A percentile compares a stretch with the other conserved stretches of the same genome.
Conservation (phyloP, 2,797 vertebrate genomes). For the Cyprinella venusta region DNA sequence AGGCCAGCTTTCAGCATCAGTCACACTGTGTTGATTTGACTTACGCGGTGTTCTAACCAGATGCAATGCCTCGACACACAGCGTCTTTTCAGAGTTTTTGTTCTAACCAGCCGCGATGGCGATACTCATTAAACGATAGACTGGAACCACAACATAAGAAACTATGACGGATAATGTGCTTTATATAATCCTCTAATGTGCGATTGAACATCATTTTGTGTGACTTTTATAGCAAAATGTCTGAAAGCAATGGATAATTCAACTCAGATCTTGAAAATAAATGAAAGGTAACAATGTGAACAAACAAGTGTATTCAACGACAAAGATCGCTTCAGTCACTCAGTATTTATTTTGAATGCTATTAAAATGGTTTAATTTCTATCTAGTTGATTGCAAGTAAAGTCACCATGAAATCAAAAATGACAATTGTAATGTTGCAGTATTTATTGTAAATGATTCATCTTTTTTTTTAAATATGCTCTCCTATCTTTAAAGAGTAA, state of each 20-base stretch:
- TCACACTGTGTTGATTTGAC: background rate
- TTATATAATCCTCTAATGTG: background rate
- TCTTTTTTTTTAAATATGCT: too few relatives aligned
- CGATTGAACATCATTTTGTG: background rate
- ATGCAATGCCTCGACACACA: background rate
- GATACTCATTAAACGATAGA: background rate
- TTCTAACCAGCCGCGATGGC: background rate
- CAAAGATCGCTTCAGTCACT: background rate
- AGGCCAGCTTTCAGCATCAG: slow-evolving; percentile 10
- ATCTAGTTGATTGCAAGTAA: background rate
- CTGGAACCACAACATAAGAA: background rate
- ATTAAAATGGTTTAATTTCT: background rate
- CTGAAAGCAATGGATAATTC: background rate
- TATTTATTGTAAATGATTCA: too few relatives aligned
- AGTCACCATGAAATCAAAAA: background rate
- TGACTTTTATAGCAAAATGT: background rate
- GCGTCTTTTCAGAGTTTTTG: background rate
- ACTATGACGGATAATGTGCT: background rate
- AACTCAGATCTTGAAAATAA: background rate
- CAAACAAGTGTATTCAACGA: background rate
- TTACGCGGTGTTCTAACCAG: background rate
- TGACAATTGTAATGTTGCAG: too few relatives aligned
- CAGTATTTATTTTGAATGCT: background rate
- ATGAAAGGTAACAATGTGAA: background rate
- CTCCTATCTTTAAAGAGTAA: background rate